Evolutionary conservation across 2,113 vertebrate species (phyloP), one percentile per base, ranked within the genome.

Genomic region (Monopterus albus): DNA sequence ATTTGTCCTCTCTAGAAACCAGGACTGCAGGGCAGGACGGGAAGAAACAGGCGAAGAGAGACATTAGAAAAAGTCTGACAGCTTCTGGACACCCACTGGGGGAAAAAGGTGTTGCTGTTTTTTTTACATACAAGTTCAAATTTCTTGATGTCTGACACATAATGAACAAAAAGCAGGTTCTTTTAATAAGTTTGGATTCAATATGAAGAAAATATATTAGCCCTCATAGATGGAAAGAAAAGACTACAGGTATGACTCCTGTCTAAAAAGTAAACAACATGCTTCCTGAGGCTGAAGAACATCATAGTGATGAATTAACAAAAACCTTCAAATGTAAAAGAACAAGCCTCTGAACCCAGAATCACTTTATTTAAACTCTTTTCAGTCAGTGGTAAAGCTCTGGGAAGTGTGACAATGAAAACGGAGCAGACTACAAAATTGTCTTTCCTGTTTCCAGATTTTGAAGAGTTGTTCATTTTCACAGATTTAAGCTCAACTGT

Each of bases 1-100:
- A 99, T 45, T 99, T 96, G 4, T 99, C 97, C 70, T 98, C 97
- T 52, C 97, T 92, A 50, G 93, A 96, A 28, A 98, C 95, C 4
- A 98, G 88, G 13, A 99, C 97, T 99, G 89, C 7, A 72, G 21
- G 25, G 12, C 52, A 26, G 0, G 18, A 42, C 11, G 28, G 33
- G 28, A 9, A n/a, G 1, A 8, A 2, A 45, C 1, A 23, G 11
- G 14, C 3, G 17, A 45, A 15, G 23, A 68, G 4, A 45, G 23
- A 26, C 0, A 6, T n/a, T n/a, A n/a, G n/a, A n/a, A n/a, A n/a
- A n/a, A n/a, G n/a, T n/a, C n/a, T 33, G 21, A 33, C 1, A n/a
- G 11, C n/a, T n/a, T n/a, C n/a, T n/a, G n/a, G n/a, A n/a, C n/a
- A n/a, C n/a, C n/a, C n/a, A n/a, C n/a, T n/a, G n/a, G n/a, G n/a